Base-by-base conservation (phyloP, 2,888 invertebrate species). In the Maniola hyperantus region DNA sequence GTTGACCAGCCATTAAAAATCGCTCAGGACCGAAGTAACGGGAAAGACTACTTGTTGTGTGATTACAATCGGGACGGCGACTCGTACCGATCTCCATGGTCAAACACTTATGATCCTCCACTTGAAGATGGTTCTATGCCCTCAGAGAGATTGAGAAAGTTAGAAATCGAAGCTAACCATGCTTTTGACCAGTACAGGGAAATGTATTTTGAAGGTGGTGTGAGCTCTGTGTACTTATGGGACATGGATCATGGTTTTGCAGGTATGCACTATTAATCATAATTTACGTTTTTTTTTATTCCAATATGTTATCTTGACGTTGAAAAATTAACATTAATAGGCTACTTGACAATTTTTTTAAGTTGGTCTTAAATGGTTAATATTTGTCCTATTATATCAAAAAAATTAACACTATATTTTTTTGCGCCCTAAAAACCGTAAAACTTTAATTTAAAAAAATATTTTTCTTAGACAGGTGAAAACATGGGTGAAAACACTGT, bases 61-160 rank as follows among this genome's bases (percentile, higher is more conserved):
- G 99, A 99, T 92, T 99, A 99, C 85, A 99, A 99, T 89, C 95
- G 99, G 76, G 99, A 99, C 88, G 99, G 99, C 26, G 99, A 99
- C 91, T 99, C 99, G 0, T 99, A 99, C 90, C 95, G 97, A 80
- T 99, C 99, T 20, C 99, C 99, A 1, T 99, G 99, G 99, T 99
- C 99, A 74, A 99, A 99, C 88, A 97, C 97, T 0, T 99, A 99
- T 81, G 98, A 99, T 86, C 99, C 99, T 15, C 97, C 98, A 0
- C 89, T 99, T 73, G 99, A 99, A 87, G 99, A 99, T 93, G 99
- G 99, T 1, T 98, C 99, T 15, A 97, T 99, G 97, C 99, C 99
- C 13, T 99, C 99, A 15, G 99, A 99, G 81, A 95, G 97, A 77
- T 93, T 99, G 78, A 94, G 99, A 70, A 98, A 97, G 87, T 90